These are phyloP conservation scores for Temnothorax rugatulus DNA, from an alignment of 2,888 invertebrate species.

Conservation along the genomic window DNA sequence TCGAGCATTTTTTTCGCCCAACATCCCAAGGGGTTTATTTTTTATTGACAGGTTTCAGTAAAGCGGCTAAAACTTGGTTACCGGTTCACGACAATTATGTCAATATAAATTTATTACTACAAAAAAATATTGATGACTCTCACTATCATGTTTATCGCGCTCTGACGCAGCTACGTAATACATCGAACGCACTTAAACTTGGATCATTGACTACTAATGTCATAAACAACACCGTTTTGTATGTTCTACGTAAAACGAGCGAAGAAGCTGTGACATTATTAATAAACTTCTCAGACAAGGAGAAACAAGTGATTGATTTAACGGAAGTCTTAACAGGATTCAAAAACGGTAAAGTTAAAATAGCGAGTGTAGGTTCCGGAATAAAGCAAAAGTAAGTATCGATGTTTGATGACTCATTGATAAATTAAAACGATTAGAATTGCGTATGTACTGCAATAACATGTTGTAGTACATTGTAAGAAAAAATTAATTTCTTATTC, in stretches of 20 bases:
- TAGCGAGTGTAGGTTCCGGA: background rate
- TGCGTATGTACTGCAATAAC: background rate
- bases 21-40: background rate
- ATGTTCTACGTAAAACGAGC: constrained; percentile 60
- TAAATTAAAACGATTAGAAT: constrained; percentile 2
- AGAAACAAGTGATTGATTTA: background rate
- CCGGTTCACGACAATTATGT: constrained; percentile 90
- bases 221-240: constrained; percentile 84
- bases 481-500: background rate
- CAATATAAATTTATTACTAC: constrained; percentile 88
- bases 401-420: background rate
- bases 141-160: constrained; percentile 89
- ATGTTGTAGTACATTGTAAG: background rate
- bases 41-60: constrained; percentile 78
- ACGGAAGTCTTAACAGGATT: accelerated
- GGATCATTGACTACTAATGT: constrained; percentile 88
- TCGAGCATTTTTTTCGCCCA: too few species aligned
- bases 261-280: constrained; percentile 70
- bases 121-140: constrained; percentile 86
- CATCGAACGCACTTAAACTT: constrained; percentile 86
- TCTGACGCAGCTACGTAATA: constrained; percentile 87
- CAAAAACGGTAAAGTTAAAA: accelerated
- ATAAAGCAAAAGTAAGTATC: constrained; percentile 27
- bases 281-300: constrained; percentile 80
- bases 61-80: constrained; percentile 89